Evolutionary conservation across 2,113 vertebrate species (phyloP), one percentile per base, ranked within the genome.

Genomic region (Solenodon paradoxus): DNA sequence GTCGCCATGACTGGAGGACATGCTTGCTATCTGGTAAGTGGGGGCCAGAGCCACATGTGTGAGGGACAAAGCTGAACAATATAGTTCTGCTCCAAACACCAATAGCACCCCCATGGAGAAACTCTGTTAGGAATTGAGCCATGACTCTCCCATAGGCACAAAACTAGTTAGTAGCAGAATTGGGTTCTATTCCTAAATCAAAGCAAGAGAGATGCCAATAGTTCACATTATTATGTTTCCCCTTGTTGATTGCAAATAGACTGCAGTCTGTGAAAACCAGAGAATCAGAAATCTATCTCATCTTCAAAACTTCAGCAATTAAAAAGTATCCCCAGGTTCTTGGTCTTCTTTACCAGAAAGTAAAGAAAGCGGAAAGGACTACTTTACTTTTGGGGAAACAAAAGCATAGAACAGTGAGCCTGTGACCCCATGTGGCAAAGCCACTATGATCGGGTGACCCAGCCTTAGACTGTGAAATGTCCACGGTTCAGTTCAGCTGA

Each of bases 321-420:
- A 16, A 45, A 47, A 87, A 8, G 35, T 74, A 69, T 7, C 42
- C 20, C 42, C 28, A 15, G 20, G 30, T 55, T 68, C 45, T 63
- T 35, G 42, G 11, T 75, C 55, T 95, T 80, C 66, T 84, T 89
- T 40, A 10, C 28, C 38, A 32, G 53, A 20, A 40, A 22, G 15
- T 88, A 90, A 88, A 17, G 57, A 85, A 47, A 17, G 24, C 55
- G 28, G 45, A 87, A 83, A 92, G 64, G 47, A 55, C 42, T 64
- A 42, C 22, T 86, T 87, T 45, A 47, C 42, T 35, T 71, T 40
- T 38, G 8, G 55, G 51, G 35, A 93, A 72, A 24, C 17, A 11
- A 10, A 93, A 57, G 35, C 17, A 0, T 49, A 20, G 26, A 38
- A 24, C 22, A 38, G 32, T 7, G 26, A 87, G 19, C 59, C 32